Percentiles rank a stretch among this genome's conserved stretches.
Evolutionary conservation across 2,113 vertebrate species (phyloP).

Genomic region (Eudyptes chrysolophus): DNA sequence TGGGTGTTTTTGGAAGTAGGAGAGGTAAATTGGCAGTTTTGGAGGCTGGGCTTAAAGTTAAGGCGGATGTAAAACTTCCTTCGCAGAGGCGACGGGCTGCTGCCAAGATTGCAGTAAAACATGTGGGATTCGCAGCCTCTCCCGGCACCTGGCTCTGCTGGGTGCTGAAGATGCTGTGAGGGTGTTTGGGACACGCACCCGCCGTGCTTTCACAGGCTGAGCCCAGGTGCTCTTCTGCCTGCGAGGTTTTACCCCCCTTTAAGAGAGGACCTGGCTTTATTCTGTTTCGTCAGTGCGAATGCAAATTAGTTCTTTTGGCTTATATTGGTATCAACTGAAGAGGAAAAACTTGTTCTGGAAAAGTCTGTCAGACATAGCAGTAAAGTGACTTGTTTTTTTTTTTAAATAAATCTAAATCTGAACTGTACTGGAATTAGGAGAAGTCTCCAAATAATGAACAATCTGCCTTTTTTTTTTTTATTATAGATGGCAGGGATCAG

Average conservation of each 20-base stretch:
- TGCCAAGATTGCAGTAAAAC: not conserved
- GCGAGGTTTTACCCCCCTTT: not conserved
- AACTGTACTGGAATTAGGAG: not conserved
- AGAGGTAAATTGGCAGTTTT: not conserved
- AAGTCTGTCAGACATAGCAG: conserved; percentile 11
- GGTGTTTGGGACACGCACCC: not conserved
- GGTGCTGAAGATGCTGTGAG: not conserved
- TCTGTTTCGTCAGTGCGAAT: not conserved
- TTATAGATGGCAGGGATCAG: not conserved
- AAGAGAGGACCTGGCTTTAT: not conserved
- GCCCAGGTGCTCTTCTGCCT: not conserved
- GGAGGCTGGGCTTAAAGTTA: not conserved
- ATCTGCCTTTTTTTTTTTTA: not conserved
- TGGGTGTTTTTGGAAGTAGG: not conserved
- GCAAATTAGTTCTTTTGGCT: conserved; percentile 4
- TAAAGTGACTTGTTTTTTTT: not conserved
- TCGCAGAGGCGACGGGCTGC: not conserved
- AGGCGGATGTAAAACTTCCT: not conserved
- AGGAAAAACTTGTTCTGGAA: conserved; percentile 59
- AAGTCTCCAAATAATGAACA: not conserved
- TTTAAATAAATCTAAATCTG: not conserved
- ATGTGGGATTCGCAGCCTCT: accelerated
- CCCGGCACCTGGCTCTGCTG: not conserved
- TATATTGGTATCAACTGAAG: conserved; percentile 7
- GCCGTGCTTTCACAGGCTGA: not conserved